A percentile compares a stretch with the other conserved stretches of the same genome.
phyloP scores from a whole-genome alignment of 2,113 vertebrate species.

The Lampris megalopsis region DNA sequence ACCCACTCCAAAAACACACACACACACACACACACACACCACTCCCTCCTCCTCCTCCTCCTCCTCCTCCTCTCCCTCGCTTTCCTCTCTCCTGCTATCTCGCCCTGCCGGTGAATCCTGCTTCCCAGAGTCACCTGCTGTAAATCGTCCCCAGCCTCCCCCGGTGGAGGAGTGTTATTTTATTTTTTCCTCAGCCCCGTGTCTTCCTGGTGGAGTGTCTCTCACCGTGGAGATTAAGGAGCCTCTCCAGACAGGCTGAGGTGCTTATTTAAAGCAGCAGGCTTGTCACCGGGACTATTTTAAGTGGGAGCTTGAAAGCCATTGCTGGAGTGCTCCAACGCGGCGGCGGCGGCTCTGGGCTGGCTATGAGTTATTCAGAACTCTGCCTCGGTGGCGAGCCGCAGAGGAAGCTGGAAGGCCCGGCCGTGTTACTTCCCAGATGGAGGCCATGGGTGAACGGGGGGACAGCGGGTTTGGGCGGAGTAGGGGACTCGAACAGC shows the following conservation, averaged over 20 bases:
- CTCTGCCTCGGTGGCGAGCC: slow-evolving; percentile 60
- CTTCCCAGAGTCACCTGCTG: slow-evolving; percentile 71
- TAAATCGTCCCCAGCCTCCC: slow-evolving; percentile 72
- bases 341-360: slow-evolving; percentile 28
- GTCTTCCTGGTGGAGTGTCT: slow-evolving; percentile 75
- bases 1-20: slow-evolving; percentile 6
- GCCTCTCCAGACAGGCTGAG: slow-evolving; percentile 81
- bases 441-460: slow-evolving; percentile 53
- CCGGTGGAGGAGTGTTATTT: slow-evolving; percentile 60
- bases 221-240: slow-evolving; percentile 81
- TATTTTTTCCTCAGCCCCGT: slow-evolving; percentile 41
- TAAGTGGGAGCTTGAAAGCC: slow-evolving; percentile 81
- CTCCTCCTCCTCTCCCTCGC: slow-evolving; percentile 17
- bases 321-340: slow-evolving; percentile 70
- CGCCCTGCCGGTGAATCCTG: slow-evolving; percentile 57
- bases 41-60: slow-evolving; percentile 29
- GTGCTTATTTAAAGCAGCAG: slow-evolving; percentile 82
- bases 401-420: slow-evolving; percentile 66
- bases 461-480: slow-evolving; percentile 12
- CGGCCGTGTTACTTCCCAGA: slow-evolving; percentile 68
- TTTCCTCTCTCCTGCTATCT: slow-evolving; percentile 43
- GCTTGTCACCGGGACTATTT: slow-evolving; percentile 82
- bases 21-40: not conserved
- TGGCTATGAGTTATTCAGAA: slow-evolving; percentile 81
- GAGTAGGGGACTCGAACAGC: slow-evolving; percentile 47